Conservation (phyloP, 2,797 vertebrate species). For the Dromococcyx pavoninus region DNA sequence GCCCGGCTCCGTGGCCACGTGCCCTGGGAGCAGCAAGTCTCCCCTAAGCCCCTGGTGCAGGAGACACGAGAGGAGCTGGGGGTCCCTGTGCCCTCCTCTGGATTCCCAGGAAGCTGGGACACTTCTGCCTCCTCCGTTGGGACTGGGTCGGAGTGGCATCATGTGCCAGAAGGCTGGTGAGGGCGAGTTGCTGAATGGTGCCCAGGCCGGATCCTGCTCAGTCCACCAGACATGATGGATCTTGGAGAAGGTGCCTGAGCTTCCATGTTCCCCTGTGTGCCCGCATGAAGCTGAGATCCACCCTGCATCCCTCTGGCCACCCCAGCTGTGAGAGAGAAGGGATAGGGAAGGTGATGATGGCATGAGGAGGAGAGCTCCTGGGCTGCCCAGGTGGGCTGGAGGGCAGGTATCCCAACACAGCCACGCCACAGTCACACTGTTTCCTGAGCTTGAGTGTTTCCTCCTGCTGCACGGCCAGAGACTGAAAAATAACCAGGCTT, state of each 20-base stretch:
- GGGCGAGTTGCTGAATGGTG: neutral
- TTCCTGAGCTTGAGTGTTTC: neutral
- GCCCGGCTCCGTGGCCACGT: fast-evolving
- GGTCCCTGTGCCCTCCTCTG: fast-evolving
- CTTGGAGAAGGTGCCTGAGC: neutral
- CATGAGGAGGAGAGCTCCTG: neutral
- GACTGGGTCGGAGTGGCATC: no score
- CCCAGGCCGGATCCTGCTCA: neutral
- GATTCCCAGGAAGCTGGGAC: neutral
- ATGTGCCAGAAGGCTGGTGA: neutral
- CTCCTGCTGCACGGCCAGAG: neutral
- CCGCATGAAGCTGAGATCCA: fast-evolving
- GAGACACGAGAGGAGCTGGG: neutral
- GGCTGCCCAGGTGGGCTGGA: neutral
- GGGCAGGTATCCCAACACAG: neutral
- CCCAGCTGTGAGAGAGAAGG: neutral
- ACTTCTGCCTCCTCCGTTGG: neutral
- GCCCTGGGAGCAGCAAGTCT: neutral
- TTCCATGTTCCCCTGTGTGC: fast-evolving
- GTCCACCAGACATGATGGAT: fast-evolving
- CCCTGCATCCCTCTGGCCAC: fast-evolving
- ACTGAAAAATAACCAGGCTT: neutral
- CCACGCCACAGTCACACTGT: fast-evolving
- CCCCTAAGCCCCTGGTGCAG: fast-evolving
- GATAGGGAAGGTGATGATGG: neutral